Evolutionary conservation across 2,888 invertebrate genomes (phyloP).

Genomic region (Dastarcus helophoroides): DNA sequence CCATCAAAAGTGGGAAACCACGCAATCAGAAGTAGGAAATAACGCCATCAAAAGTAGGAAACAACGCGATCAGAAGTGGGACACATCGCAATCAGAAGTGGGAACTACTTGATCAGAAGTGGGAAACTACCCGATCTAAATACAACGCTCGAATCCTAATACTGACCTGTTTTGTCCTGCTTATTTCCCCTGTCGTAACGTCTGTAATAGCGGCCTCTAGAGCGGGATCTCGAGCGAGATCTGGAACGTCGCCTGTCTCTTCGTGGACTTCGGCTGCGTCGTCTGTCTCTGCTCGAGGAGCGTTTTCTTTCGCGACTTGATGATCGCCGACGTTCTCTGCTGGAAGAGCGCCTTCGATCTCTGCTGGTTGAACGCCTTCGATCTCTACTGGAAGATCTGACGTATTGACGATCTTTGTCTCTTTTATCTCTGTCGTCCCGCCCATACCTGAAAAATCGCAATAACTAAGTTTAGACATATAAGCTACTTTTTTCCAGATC

Average conservation of each 20-base stretch:
- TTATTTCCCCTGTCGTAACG: slow-evolving; percentile 6
- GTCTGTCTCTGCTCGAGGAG: slow-evolving; percentile 17
- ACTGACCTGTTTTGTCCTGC: slow-evolving; percentile 4
- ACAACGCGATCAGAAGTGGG: no score
- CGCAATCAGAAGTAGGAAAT: no score
- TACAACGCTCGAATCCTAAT: no score
- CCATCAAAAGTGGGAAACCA: no score
- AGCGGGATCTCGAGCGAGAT: slow-evolving; percentile 21
- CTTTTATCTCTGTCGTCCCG: slow-evolving; percentile 5
- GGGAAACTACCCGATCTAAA: no score
- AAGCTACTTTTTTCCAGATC: no score
- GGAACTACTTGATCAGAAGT: no score
- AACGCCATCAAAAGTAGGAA: no score
- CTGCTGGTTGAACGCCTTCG: slow-evolving; percentile 5
- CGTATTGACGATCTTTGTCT: background rate
- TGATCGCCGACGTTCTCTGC: slow-evolving; percentile 21
- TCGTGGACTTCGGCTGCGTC: slow-evolving; percentile 26
- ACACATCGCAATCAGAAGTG: no score
- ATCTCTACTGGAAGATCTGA: slow-evolving; percentile 10
- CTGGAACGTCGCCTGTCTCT: slow-evolving; percentile 23
- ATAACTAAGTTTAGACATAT: no score
- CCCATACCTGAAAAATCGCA: slow-evolving; percentile 9
- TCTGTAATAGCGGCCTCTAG: slow-evolving; percentile 25
- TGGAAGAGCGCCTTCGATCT: slow-evolving; percentile 18
- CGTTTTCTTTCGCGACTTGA: slow-evolving; percentile 26